Evolutionary conservation across 2,888 invertebrate species (phyloP), one percentile per base, ranked within the genome.

Genomic region (Chrysina gloriosa): DNA sequence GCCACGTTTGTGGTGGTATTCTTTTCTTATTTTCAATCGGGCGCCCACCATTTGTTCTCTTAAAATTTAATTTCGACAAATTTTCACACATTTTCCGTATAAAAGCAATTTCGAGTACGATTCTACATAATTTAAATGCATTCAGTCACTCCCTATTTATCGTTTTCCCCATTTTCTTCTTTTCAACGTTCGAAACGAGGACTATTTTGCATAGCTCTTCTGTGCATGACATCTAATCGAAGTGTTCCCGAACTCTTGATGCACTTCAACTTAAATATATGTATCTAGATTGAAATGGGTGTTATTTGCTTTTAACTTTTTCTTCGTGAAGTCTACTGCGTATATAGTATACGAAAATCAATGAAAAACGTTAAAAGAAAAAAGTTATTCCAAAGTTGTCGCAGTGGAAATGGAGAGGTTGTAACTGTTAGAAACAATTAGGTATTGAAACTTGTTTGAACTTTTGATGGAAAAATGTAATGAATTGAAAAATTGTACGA

Each of bases 201-300:
- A 72, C 68, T 70, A 69, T 63, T 47, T 67, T 67, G 67, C 69
- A 71, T 71, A 67, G 65, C 70, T 70, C 68, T 69, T 69, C 70
- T 72, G 72, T 68, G 52, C 67, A 54, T 72, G 72, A 71, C 72
- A 66, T 70, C 69, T 69, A 70, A 72, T 72, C 72, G 70, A 70
- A 69, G 66, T 69, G 54, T 64, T 63, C 48, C 47, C 54, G 54
- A 68, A 68, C 56, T 68, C 39, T 39, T 54, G 63, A 68, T 69
- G 65, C 61, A 69, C 31, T 69, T 65, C 45, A 42, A 27, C 65
- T 14, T 61, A 42, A 45, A 61, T 50, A n/a, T n/a, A 42, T 42
- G 42, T 42, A 45, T 61, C 7, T 42, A 42, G 19, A 56, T 56
- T n/a, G n/a, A n/a, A n/a, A n/a, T n/a, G n/a, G n/a, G n/a, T n/a